Evolutionary conservation across 2,797 vertebrate species (phyloP), one percentile per base, ranked within the genome.

Genomic region (Phrynocephalus vlangalii): DNA sequence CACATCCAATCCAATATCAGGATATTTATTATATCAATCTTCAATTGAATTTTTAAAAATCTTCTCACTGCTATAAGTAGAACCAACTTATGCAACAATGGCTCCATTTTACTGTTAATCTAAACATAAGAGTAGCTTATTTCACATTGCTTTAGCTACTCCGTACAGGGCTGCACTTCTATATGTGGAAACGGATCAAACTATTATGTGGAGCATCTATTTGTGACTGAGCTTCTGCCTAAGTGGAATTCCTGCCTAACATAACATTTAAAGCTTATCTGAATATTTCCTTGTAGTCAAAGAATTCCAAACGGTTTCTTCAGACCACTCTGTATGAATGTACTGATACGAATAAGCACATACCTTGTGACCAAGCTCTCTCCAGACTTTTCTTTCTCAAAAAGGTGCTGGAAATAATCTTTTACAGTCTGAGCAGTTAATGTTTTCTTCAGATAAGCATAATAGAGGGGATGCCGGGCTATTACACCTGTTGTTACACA

Each of bases 381-480:
- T 88, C 92, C 86, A 1, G 87, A 79, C 16, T 91, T 84, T 83
- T 95, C 82, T 88, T 38, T 91, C 84, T 97, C 93, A 60, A 98
- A 95, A 91, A 98, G 94, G 94, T 98, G 97, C 10, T 96, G 94
- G 91, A 98, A 98, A 91, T 97, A 98, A 63, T 95, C 92, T 95
- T 98, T 94, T 92, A 98, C 93, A 44, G 96, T 96, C 77, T 97
- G 93, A 82, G 97, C 94, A 70, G 97, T 98, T 96, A 98, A 95
- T 91, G 95, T 95, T 94, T 98, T 97, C 96, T 97, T 98, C 90
- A 99, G 95, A 94, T 98, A 98, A 0, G 98, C 97, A 87, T 96
- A 98, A 93, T 97, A 98, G 79, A 98, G 96, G 0, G 97, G 97
- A 84, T 98, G 97, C 9, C 97, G 96, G 68, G 98, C 97, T 50